Evolutionary conservation across 2,888 invertebrate genomes (phyloP).

Genomic region (Leptarthrus brevirostris): DNA sequence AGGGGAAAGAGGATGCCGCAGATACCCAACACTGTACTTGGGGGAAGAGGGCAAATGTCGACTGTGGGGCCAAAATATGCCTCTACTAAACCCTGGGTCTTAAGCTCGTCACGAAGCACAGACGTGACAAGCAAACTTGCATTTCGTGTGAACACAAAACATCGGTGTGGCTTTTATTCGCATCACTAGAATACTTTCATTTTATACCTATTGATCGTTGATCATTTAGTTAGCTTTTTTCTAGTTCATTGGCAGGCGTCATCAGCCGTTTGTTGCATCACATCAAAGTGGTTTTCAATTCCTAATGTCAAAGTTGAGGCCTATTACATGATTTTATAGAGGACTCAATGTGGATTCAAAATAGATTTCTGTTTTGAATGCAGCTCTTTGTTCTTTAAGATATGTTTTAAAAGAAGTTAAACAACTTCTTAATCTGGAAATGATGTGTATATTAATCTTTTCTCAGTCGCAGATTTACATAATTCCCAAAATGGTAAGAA

Average conservation of each 20-base stretch:
- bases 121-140: conserved; percentile 8
- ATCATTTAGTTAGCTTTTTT: background rate
- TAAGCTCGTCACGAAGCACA: conserved; percentile 13
- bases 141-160: conserved; percentile 2
- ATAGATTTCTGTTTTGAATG: background rate
- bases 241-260: background rate
- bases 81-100: background rate
- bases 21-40: conserved; percentile 28
- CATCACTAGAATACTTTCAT: conserved; percentile 19
- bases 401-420: too few species aligned
- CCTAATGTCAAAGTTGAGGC: conserved; percentile 37
- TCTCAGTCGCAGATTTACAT: background rate
- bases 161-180: background rate
- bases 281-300: background rate
- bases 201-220: background rate
- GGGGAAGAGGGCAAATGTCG: conserved; percentile 17
- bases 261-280: conserved; percentile 19
- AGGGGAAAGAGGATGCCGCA: background rate
- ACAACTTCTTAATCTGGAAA: background rate
- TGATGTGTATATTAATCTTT: background rate
- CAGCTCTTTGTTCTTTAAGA: background rate
- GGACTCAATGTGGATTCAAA: background rate
- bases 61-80: conserved; percentile 5
- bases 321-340: background rate
- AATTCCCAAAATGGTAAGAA: background rate